Conservation (phyloP, 2,113 vertebrate genomes). For the Tychaedon coryphoeus region DNA sequence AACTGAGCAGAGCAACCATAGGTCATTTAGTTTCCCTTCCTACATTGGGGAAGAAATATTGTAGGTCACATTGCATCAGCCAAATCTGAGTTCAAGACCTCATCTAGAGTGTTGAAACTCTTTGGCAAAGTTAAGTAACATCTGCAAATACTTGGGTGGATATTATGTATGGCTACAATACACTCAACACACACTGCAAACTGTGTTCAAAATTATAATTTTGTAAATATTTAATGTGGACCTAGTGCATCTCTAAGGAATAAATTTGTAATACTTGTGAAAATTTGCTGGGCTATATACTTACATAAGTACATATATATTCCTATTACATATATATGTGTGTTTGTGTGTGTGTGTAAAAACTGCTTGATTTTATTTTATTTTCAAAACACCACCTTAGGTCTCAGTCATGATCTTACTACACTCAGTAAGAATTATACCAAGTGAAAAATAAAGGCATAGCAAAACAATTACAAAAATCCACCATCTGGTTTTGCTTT, state of each 20-base stretch:
- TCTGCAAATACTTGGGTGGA: conserved; percentile 15
- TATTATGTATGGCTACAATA: neutral
- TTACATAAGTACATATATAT: neutral
- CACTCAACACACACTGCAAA: neutral
- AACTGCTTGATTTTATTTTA: neutral
- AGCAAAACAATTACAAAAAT: neutral
- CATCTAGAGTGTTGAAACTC: conserved; percentile 18
- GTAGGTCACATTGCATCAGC: neutral
- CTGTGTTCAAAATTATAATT: neutral
- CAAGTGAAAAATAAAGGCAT: neutral
- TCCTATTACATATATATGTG: neutral
- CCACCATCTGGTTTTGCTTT: neutral
- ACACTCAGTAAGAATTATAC: neutral
- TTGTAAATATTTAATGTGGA: neutral
- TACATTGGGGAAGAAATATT: neutral
- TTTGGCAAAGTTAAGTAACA: conserved; percentile 35
- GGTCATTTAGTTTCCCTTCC: neutral
- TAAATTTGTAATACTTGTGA: neutral
- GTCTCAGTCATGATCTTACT: neutral
- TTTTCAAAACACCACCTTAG: neutral
- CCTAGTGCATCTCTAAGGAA: neutral
- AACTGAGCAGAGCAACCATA: neutral
- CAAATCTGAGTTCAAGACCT: conserved; percentile 47
- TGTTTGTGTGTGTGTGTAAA: neutral
- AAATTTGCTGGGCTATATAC: neutral